Evolutionary conservation across 2,113 vertebrate genomes (phyloP), one percentile per base, ranked within the genome.

Genomic region (Pollachius pollachius): DNA sequence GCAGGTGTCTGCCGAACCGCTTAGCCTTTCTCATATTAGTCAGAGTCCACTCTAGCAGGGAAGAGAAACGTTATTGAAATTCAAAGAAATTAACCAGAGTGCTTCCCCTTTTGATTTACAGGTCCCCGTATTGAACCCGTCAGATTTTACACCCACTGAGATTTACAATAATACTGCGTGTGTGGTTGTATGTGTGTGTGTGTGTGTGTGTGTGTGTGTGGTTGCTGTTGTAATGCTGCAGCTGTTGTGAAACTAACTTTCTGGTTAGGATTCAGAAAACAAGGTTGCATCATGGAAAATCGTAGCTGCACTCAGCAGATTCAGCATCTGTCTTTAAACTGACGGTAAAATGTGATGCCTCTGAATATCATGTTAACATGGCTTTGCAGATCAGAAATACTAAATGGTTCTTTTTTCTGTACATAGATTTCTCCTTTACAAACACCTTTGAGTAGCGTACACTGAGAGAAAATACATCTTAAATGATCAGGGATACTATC

Each of bases 171-270:
- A 17, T 3, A 57, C n/a, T 3, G 5, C n/a, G 54, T 57, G 54
- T n/a, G 15, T 16, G 15, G 9, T 4, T 62, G 19, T 12, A 21
- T 62, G 18, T 21, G 59, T 61, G 59, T 61, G 59, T 61, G 59
- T 60, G 58, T 61, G 59, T 61, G 59, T 61, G 59, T 25, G 60
- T 62, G 60, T 18, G 19, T 62, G 60, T 62, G 19, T 15, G 60
- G 60, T 21, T 21, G 23, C 15, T 48, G 15, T 57, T n/a, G 54
- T 57, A 16, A 57, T n/a, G n/a, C n/a, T n/a, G 54, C 54, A 57
- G 54, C 54, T n/a, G 54, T 57, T 57, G 54, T 57, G 54, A 57
- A 16, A 16, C 15, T 57, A 57, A 48, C 6, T 57, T 57, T 57
- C 15, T 57, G 54, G 54, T 57, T n/a, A 57, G 15, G 54, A n/a